These are phyloP conservation scores for Montifringilla adamsi DNA, from an alignment of 2,113 vertebrate species.

Conservation along the genomic window DNA sequence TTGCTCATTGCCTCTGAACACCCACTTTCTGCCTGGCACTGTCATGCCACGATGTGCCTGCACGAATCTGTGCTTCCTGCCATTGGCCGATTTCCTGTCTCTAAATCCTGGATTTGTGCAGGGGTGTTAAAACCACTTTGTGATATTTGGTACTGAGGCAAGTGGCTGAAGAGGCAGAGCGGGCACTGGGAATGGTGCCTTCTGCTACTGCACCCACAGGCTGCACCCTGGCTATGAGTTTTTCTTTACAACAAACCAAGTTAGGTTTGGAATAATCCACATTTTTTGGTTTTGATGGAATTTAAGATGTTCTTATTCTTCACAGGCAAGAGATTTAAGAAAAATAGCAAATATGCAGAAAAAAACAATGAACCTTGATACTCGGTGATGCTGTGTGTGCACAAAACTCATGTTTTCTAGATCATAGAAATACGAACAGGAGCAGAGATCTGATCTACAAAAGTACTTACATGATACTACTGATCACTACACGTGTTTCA, in stretches of 20 bases:
- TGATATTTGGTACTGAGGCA: background rate
- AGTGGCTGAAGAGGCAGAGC: background rate
- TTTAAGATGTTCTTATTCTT: background rate
- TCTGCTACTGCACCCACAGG: background rate
- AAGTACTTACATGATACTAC: background rate
- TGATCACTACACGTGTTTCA: background rate
- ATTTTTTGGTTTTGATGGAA: background rate
- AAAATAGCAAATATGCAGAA: background rate
- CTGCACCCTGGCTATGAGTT: fast-evolving
- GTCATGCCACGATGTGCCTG: background rate
- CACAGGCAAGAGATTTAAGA: background rate
- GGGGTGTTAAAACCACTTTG: background rate
- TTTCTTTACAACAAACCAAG: background rate
- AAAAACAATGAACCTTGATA: background rate
- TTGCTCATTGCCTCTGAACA: background rate
- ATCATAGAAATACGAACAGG: background rate
- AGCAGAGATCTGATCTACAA: background rate
- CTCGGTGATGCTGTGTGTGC: background rate
- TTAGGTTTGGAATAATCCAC: background rate
- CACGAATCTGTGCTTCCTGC: fast-evolving
- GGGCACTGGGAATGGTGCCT: fast-evolving
- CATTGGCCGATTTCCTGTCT: fast-evolving
- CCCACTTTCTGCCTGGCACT: background rate
- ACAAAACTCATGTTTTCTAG: background rate
- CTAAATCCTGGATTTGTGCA: background rate